Evolutionary conservation across 2,797 vertebrate genomes (phyloP).

Genomic region (Poeciliopsis gracilis): DNA sequence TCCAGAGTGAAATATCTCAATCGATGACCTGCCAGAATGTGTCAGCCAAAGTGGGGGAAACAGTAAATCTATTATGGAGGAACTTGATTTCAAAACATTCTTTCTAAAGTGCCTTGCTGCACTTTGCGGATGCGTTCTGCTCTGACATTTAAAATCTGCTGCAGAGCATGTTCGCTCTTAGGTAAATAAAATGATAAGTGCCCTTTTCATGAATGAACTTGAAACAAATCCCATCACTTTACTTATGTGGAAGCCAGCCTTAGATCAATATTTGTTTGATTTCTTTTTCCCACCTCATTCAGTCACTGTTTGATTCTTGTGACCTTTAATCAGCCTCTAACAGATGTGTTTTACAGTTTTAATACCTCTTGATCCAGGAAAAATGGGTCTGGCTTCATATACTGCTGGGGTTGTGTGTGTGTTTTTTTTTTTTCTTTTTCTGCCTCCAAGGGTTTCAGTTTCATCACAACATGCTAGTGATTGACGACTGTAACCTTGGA

Average conservation of each 20-base stretch:
- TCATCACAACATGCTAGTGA: slow-evolving; percentile 52
- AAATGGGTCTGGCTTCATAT: slow-evolving; percentile 50
- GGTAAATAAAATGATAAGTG: slow-evolving; percentile 17
- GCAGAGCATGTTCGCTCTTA: slow-evolving; percentile 15
- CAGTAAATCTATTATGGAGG: background rate
- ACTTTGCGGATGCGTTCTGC: background rate
- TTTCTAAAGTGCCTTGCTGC: slow-evolving; percentile 4
- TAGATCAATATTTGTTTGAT: slow-evolving; percentile 57
- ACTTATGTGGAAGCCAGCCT: slow-evolving; percentile 42
- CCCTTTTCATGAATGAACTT: slow-evolving; percentile 34
- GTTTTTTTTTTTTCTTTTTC: slow-evolving; percentile 32
- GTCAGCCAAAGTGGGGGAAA: slow-evolving; percentile 14
- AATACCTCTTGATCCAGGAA: slow-evolving; percentile 70
- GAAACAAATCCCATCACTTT: slow-evolving; percentile 38
- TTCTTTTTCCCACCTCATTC: slow-evolving; percentile 55
- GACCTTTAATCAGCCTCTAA: slow-evolving; percentile 64
- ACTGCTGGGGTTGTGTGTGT: slow-evolving; percentile 47
- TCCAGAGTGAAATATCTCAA: slow-evolving; percentile 21
- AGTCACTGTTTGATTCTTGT: slow-evolving; percentile 58
- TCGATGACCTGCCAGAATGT: slow-evolving; percentile 15
- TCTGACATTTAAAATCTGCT: slow-evolving; percentile 38
- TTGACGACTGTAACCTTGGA: slow-evolving; percentile 53
- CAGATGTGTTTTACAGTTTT: slow-evolving; percentile 61
- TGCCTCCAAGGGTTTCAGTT: slow-evolving; percentile 57
- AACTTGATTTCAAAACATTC: slow-evolving; percentile 9